Evolutionary conservation across 2,888 invertebrate species (phyloP), one percentile per base, ranked within the genome.

Genomic region (Lamproptera curius): DNA sequence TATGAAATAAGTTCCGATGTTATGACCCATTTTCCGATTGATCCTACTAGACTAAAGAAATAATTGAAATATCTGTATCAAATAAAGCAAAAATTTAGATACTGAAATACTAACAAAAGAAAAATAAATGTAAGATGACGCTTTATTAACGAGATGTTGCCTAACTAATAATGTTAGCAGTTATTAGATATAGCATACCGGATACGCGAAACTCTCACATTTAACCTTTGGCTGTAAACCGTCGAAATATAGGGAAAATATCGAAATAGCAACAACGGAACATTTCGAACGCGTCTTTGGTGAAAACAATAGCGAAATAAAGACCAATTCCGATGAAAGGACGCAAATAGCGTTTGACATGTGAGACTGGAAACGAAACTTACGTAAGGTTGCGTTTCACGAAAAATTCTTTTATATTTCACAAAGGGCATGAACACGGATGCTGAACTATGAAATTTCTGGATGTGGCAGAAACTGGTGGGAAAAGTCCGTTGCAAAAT

Each of bases 291-390:
- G 42, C 52, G 40, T 39, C 40, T 16, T 44, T 51, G 39, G 44
- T 44, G 50, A 50, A 56, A 60, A 59, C 54, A 58, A 46, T 54
- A 57, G 51, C 53, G 55, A 63, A 63, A 60, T 58, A 58, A 57
- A 53, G 53, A 59, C 50, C 57, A 56, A 56, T 59, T 59, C 56
- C 58, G 52, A 44, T 56, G 53, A 50, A 54, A 20, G 20, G 6
- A 56, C 50, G 53, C 57, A 61, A 62, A 63, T 58, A 54, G 43
- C 60, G 57, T 66, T 65, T 67, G 67, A 66, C 62, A 67, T 51
- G 61, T 58, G 63, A 67, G 58, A 64, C 61, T 54, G 53, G 59
- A 55, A 59, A 58, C 58, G 59, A 57, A 58, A 57, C 59, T n/a
- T n/a, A n/a, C 53, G 54, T 54, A 54, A 53, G 56, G 58, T 55